Conservation (phyloP, 2,113 vertebrate species). For the Neofelis nebulosa region DNA sequence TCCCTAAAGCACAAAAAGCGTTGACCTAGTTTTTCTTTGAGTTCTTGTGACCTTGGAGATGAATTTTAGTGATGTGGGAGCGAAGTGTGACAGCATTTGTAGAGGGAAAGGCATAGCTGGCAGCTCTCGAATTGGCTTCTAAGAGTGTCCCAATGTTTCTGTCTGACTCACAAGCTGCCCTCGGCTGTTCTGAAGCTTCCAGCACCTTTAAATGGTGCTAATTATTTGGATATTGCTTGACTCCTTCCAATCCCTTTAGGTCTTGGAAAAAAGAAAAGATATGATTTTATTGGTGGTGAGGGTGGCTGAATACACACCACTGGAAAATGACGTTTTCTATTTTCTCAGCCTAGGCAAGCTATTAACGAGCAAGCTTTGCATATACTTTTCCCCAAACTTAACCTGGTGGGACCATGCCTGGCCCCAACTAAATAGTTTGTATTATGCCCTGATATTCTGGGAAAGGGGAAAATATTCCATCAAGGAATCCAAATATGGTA, state of each 20-base stretch:
- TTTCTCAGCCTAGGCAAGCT: constrained; percentile 13
- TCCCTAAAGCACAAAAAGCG: constrained; percentile 31
- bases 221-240: constrained; percentile 33
- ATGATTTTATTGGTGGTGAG: constrained; percentile 31
- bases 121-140: background rate
- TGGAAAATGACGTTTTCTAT: constrained; percentile 18
- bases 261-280: constrained; percentile 48
- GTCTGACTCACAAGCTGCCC: background rate
- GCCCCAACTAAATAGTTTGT: background rate
- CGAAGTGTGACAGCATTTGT: constrained; percentile 9
- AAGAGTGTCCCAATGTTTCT: background rate
- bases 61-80: constrained; percentile 18
- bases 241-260: background rate
- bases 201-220: constrained; percentile 22
- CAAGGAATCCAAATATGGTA: constrained; percentile 24
- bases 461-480: background rate
- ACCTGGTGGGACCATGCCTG: background rate
- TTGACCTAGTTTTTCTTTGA: background rate
- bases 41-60: constrained; percentile 20
- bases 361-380: background rate
- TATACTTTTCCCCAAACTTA: background rate
- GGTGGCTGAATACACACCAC: background rate
- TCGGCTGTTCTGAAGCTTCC: background rate
- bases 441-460: constrained; percentile 29
- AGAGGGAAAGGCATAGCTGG: background rate